Evolutionary conservation across 2,888 invertebrate species (phyloP).

Genomic region (Melanchra persicariae): DNA sequence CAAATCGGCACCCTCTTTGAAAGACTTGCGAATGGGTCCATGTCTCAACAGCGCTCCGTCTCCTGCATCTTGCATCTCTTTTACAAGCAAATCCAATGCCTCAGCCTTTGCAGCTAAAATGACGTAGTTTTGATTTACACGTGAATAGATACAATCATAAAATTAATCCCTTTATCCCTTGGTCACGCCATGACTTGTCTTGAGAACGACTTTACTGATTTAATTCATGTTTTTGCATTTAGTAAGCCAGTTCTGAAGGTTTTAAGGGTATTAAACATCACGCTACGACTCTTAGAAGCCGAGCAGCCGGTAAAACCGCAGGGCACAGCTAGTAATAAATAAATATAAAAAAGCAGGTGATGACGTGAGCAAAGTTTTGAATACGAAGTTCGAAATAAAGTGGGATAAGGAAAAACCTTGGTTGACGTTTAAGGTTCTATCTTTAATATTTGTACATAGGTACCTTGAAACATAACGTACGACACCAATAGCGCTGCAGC

Average conservation of each 20-base stretch:
- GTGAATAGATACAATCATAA: too few species aligned
- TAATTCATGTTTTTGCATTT: too few species aligned
- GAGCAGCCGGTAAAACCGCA: too few species aligned
- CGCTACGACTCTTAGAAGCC: too few species aligned
- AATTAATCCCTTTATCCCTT: too few species aligned
- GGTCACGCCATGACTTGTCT: too few species aligned
- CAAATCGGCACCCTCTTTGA: conserved; percentile 79
- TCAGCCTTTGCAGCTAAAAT: conserved; percentile 79
- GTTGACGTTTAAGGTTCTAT: too few species aligned
- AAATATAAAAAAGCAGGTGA: background rate
- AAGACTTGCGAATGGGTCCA: conserved; percentile 80
- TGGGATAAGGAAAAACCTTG: background rate
- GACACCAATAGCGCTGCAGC: conserved; percentile 76
- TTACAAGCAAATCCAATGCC: conserved; percentile 76
- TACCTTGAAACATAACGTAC: conserved; percentile 80
- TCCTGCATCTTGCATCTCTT: conserved; percentile 74
- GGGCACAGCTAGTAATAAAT: background rate
- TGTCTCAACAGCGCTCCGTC: conserved; percentile 80
- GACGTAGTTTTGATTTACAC: background rate
- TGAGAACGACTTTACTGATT: too few species aligned
- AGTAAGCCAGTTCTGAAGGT: too few species aligned
- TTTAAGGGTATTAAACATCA: too few species aligned
- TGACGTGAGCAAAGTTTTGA: background rate
- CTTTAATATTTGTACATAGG: background rate
- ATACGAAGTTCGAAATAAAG: background rate